These are phyloP conservation scores for Scortum barcoo DNA, from an alignment of 2,113 vertebrate genomes.

Conservation along the genomic window DNA sequence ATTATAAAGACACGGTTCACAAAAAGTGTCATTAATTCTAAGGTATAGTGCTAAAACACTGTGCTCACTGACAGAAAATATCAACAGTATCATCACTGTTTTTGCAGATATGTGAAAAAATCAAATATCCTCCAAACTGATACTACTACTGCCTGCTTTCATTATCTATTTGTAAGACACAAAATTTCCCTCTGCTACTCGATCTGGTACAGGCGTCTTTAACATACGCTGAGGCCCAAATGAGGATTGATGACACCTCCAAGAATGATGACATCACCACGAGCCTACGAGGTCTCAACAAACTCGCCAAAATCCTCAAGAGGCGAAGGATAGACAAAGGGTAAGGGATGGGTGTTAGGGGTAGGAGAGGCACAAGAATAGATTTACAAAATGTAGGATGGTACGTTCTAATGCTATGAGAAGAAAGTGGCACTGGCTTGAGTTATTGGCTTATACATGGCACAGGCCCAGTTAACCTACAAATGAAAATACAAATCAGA, in stretches of 20 bases:
- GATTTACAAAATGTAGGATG: neutral
- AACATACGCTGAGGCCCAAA: constrained; percentile 97
- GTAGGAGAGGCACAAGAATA: neutral
- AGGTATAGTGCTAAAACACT: constrained; percentile 83
- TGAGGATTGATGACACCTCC: constrained; percentile 93
- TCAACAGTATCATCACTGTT: neutral
- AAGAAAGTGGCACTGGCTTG: neutral
- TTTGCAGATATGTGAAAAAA: neutral
- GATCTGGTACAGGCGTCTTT: constrained; percentile 89
- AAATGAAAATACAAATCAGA: neutral
- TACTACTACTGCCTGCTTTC: neutral
- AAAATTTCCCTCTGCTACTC: neutral
- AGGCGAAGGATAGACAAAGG: constrained; percentile 91
- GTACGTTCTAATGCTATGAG: fast-evolving
- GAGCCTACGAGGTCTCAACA: constrained; percentile 93
- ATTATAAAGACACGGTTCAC: constrained; percentile 93
- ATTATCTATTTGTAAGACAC: neutral
- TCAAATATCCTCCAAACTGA: neutral
- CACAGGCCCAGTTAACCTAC: neutral
- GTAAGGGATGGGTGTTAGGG: constrained; percentile 72
- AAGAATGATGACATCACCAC: constrained; percentile 92
- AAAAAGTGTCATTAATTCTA: constrained; percentile 97
- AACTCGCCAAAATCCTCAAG: constrained; percentile 95
- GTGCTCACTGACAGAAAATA: neutral
- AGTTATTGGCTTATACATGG: neutral